These are phyloP conservation scores for Dryoscopus gambensis DNA, from an alignment of 2,113 vertebrate species.

Conservation along the genomic window DNA sequence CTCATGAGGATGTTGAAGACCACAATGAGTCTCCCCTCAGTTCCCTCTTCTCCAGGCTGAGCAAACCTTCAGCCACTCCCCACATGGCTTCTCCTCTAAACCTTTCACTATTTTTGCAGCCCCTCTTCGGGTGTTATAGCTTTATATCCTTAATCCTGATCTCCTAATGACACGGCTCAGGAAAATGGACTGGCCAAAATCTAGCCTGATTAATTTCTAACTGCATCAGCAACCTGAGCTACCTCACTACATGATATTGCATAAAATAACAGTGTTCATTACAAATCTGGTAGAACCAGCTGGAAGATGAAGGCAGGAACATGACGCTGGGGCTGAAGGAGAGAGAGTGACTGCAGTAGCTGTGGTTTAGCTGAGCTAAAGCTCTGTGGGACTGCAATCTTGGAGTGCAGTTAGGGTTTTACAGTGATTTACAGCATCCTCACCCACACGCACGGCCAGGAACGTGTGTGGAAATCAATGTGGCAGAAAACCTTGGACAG, in stretches of 20 bases:
- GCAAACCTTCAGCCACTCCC: neutral
- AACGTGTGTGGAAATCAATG: neutral
- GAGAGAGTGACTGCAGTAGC: neutral
- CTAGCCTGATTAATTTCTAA: neutral
- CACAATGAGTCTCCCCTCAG: rapidly evolving
- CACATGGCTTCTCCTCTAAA: neutral
- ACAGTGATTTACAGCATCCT: neutral
- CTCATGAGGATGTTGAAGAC: neutral
- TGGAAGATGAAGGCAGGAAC: neutral
- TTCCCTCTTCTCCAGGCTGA: neutral
- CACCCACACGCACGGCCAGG: rapidly evolving
- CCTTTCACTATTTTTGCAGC: neutral
- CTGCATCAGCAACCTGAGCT: neutral
- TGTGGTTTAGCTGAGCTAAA: neutral
- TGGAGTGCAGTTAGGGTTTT: neutral
- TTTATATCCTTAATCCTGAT: neutral
- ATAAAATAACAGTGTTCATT: neutral
- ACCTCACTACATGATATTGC: neutral
- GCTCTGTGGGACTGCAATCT: neutral
- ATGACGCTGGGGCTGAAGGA: neutral
- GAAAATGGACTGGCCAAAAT: neutral
- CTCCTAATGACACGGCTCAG: neutral
- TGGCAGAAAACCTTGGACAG: neutral
- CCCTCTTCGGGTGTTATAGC: neutral
- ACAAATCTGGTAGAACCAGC: neutral